phyloP scores from a whole-genome alignment of 2,888 invertebrate species.

The Lithophane socia region DNA sequence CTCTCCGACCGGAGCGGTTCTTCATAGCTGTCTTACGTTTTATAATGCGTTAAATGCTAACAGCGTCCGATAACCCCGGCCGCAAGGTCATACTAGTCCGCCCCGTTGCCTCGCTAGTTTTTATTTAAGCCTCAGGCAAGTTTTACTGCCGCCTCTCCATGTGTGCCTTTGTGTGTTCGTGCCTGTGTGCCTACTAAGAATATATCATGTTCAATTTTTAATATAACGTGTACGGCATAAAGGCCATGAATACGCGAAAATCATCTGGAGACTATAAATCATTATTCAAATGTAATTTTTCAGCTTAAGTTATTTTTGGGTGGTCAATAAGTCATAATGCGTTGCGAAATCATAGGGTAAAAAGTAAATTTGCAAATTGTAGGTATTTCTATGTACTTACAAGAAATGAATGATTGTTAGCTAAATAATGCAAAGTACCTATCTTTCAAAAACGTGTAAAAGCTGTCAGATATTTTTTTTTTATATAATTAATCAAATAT shows the following conservation, averaged over 20 bases:
- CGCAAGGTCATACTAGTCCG: slow-evolving; percentile 86
- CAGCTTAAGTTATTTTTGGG: slow-evolving; percentile 6
- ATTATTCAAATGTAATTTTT: slow-evolving; percentile 31
- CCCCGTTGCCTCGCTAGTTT: slow-evolving; percentile 78
- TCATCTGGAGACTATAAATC: slow-evolving; percentile 29
- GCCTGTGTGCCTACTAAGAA: slow-evolving; percentile 55
- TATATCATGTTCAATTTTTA: slow-evolving; percentile 48
- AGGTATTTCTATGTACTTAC: not conserved
- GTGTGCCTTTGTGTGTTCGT: slow-evolving; percentile 58
- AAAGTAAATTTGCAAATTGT: not conserved
- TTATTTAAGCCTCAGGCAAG: slow-evolving; percentile 74
- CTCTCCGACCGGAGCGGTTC: slow-evolving; percentile 84
- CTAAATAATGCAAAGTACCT: not conserved
- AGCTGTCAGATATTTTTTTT: not conserved
- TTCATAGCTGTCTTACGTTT: slow-evolving; percentile 87
- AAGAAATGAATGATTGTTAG: not conserved
- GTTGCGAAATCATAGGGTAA: slow-evolving; percentile 3
- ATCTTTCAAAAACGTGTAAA: slow-evolving; percentile 1
- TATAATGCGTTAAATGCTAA: slow-evolving; percentile 89
- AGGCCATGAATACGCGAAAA: slow-evolving; percentile 45
- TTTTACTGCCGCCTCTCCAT: slow-evolving; percentile 74
- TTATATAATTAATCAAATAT: slow-evolving; percentile 26
- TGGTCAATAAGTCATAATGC: not conserved
- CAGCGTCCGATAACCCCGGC: slow-evolving; percentile 88
- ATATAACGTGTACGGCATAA: slow-evolving; percentile 29